These are phyloP conservation scores for Orgyia antiqua DNA, from an alignment of 2,888 invertebrate genomes.

Conservation along the genomic window DNA sequence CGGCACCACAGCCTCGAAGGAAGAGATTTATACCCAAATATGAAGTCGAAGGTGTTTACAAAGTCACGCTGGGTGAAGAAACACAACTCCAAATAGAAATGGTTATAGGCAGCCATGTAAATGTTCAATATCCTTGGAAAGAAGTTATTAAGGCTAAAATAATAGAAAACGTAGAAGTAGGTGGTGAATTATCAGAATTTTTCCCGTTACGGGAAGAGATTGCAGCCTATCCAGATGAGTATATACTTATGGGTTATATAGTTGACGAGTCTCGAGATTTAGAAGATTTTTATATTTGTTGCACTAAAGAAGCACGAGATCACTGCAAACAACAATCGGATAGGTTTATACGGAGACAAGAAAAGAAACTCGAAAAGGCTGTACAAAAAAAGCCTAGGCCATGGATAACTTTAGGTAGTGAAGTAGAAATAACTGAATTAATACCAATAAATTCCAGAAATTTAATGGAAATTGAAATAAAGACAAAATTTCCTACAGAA, in stretches of 20 bases:
- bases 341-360: constrained; percentile 75
- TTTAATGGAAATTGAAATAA: constrained; percentile 82
- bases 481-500: constrained; percentile 78
- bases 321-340: constrained; percentile 71
- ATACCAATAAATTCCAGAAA: constrained; percentile 74
- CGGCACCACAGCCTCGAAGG: constrained; percentile 43
- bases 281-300: constrained; percentile 84
- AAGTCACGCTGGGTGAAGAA: constrained; percentile 71
- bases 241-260: constrained; percentile 82
- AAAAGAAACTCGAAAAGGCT: constrained; percentile 75
- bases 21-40: constrained; percentile 70
- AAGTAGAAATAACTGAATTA: constrained; percentile 77
- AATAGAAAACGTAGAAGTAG: constrained; percentile 79
- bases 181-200: constrained; percentile 72
- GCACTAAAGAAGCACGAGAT: constrained; percentile 76
- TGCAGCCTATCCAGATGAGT: constrained; percentile 52
- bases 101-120: constrained; percentile 82
- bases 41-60: constrained; percentile 76
- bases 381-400: constrained; percentile 73
- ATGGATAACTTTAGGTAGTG: constrained; percentile 83
- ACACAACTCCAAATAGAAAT: constrained; percentile 81
- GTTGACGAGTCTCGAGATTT: constrained; percentile 78
- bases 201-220: constrained; percentile 52
- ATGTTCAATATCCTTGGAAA: constrained; percentile 86
- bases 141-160: constrained; percentile 79